These are phyloP conservation scores for Seira ritae DNA, from an alignment of 2,888 invertebrate species.

Conservation along the genomic window DNA sequence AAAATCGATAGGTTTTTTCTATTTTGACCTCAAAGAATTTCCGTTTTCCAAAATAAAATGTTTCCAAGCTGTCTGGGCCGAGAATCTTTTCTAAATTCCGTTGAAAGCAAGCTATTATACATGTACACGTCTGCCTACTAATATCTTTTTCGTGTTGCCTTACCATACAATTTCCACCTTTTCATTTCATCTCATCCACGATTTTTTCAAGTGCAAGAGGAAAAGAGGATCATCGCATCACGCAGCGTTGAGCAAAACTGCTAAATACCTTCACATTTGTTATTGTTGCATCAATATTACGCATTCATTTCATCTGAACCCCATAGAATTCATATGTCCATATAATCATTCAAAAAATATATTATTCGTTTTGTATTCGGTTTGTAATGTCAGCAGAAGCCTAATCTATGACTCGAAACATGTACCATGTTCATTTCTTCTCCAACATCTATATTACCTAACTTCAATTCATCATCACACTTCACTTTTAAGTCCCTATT, in stretches of 20 bases:
- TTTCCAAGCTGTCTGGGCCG: neutral
- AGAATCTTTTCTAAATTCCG: too few species aligned
- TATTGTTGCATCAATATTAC: slow-evolving; percentile 28
- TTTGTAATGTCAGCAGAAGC: neutral
- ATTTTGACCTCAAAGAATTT: neutral
- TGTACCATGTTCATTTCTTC: neutral
- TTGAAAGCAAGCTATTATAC: too few species aligned
- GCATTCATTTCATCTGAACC: neutral
- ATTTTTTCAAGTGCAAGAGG: slow-evolving; percentile 19
- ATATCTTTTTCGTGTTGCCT: too few species aligned
- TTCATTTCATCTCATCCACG: neutral
- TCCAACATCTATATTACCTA: neutral
- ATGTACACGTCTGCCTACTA: too few species aligned
- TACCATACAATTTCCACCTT: too few species aligned
- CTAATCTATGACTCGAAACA: neutral
- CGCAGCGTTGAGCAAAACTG: slow-evolving; percentile 36
- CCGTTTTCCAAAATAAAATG: neutral
- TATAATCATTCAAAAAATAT: too few species aligned
- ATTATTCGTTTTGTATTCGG: neutral
- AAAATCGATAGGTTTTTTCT: too few species aligned
- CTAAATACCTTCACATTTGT: slow-evolving; percentile 47
- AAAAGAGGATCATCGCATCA: too few species aligned
- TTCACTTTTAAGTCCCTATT: neutral
- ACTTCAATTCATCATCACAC: neutral
- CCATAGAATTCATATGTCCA: neutral